These are phyloP conservation scores for Drosophila ficusphila DNA, from an alignment of 1,140 invertebrate species.

Conservation along the genomic window DNA sequence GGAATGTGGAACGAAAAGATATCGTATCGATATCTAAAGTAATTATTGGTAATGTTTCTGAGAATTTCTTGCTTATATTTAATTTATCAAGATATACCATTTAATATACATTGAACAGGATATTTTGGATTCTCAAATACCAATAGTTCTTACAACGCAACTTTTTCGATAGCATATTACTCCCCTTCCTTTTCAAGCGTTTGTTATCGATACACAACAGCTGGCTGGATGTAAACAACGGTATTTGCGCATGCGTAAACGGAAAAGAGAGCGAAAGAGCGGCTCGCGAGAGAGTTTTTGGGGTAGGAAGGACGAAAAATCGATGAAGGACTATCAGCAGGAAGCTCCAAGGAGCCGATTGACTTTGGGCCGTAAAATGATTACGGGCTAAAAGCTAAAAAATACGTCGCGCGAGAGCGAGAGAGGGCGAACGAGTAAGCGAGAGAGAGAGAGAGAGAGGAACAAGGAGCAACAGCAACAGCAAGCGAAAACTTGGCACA, in stretches of 20 bases:
- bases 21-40: not conserved
- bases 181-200: not conserved
- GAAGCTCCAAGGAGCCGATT: conserved; percentile 68
- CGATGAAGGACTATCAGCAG: conserved; percentile 72
- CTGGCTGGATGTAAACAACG: conserved; percentile 53
- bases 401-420: conserved; percentile 28
- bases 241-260: conserved; percentile 10
- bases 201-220: conserved; percentile 12
- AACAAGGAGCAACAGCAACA: conserved; percentile 45
- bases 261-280: not conserved
- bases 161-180: not conserved
- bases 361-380: conserved; percentile 78
- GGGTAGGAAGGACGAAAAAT: conserved; percentile 60
- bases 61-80: too few species aligned
- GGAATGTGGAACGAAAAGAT: not conserved
- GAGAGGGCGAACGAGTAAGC: conserved; percentile 17
- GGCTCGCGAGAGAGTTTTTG: conserved; percentile 10
- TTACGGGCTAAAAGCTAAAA: conserved; percentile 74
- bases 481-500: conserved; percentile 15
- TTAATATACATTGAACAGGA: too few species aligned
- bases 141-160: too few species aligned
- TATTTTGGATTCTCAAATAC: too few species aligned
- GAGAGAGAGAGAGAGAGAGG: conserved; percentile 27
- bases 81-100: too few species aligned
- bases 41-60: not conserved